These are phyloP conservation scores for Xylota segnis DNA, from an alignment of 2,888 invertebrate species.

Conservation along the genomic window DNA sequence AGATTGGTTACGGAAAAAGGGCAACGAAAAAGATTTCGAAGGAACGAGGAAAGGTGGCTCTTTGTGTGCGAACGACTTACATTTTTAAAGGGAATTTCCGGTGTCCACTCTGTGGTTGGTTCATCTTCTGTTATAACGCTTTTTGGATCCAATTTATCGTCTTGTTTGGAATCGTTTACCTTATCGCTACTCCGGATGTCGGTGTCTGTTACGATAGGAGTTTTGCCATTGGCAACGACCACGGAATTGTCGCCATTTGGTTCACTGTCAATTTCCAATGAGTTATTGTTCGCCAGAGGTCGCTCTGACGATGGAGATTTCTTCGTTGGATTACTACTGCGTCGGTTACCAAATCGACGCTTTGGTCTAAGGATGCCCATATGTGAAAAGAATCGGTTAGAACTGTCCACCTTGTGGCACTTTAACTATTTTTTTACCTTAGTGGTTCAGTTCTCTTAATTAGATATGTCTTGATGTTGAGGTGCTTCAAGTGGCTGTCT, in stretches of 20 bases:
- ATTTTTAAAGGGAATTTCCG: slow-evolving; percentile 96
- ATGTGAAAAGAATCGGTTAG: background rate
- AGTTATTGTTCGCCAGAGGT: slow-evolving; percentile 60
- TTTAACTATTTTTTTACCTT: slow-evolving; percentile 81
- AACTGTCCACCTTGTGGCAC: background rate
- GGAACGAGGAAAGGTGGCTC: background rate
- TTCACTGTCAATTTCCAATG: slow-evolving; percentile 57
- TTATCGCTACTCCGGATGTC: slow-evolving; percentile 77
- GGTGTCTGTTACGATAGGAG: slow-evolving; percentile 28
- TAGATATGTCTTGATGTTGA: slow-evolving; percentile 94
- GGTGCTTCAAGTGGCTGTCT: slow-evolving; percentile 93
- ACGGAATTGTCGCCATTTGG: slow-evolving; percentile 77
- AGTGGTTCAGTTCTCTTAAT: slow-evolving; percentile 93
- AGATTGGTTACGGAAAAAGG: slow-evolving; percentile 7
- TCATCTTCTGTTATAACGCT: slow-evolving; percentile 89
- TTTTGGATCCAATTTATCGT: slow-evolving; percentile 82
- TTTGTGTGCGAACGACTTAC: slow-evolving; percentile 85
- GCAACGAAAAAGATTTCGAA: slow-evolving; percentile 33
- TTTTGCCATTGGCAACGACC: slow-evolving; percentile 80
- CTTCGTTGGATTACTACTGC: slow-evolving; percentile 79
- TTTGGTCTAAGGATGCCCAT: slow-evolving; percentile 79
- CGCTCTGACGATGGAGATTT: slow-evolving; percentile 37
- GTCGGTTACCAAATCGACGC: slow-evolving; percentile 83
- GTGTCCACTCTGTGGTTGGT: slow-evolving; percentile 93
- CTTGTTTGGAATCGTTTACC: slow-evolving; percentile 31